Base-by-base conservation (phyloP, 2,888 invertebrate genomes). In the Cenopis cana region DNA sequence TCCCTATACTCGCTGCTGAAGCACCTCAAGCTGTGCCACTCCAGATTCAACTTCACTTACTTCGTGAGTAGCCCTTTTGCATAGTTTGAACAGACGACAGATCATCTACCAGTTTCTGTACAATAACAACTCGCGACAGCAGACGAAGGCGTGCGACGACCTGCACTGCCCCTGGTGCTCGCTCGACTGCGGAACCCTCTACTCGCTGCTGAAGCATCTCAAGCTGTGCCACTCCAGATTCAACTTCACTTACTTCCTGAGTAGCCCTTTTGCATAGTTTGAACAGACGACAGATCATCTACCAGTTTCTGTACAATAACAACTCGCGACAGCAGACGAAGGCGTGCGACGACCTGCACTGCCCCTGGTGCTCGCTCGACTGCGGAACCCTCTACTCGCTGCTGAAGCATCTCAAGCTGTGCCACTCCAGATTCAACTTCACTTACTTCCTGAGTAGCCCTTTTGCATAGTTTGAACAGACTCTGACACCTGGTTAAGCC, bases 81-180 rank as follows among this genome's bases (percentile, higher is more conserved):
- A 33, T 24, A 24, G 24, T 24, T n/a, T n/a, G 12, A 76, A 83
- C 0, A 89, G 87, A 68, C 95, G 95, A 76, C 97, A 97, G 89
- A 97, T 99, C 76, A 97, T 98, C 76, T 99, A 99, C 90, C 98
- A 99, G 91, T 99, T 99, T 92, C 95, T 98, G 78, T 98, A 98
- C 87, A 98, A 98, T 89, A 98, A 98, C 89, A 98, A 98, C 86
- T 98, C 97, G 55, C 94, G 98, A 57, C 99, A 99, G 85, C 98
- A 98, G 90, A 99, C 98, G 0, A 98, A 98, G 89, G 98, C 98
- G 11, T 97, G 98, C 75, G 97, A 98, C 82, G 98, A 98, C 91
- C 94, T 98, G 64, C 97, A 97, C 84, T 99, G 99, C 85, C 99
- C 99, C 0, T 99, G 99, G 99, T 99, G 99, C 87, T 97, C 97